Conservation (phyloP, 2,113 vertebrate species). For the Notechis scutatus region DNA sequence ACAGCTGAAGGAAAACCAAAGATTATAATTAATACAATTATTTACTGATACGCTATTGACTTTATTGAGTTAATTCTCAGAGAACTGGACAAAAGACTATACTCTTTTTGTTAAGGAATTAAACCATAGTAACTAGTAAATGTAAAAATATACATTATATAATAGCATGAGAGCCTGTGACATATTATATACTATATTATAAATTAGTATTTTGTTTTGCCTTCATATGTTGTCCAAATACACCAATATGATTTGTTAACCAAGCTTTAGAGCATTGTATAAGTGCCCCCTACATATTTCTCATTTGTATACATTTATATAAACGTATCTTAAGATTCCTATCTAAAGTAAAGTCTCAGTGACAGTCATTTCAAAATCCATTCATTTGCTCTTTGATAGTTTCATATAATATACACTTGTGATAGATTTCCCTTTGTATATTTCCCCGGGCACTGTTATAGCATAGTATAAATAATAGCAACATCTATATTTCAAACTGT, state of each 20-base stretch:
- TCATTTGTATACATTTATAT: background rate
- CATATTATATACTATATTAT: background rate
- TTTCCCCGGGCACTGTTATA: background rate
- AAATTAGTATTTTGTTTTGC: background rate
- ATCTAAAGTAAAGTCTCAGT: background rate
- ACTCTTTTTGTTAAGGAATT: background rate
- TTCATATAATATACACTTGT: background rate
- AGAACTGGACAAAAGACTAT: background rate
- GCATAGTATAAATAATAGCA: constrained; percentile 7
- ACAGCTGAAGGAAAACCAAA: background rate
- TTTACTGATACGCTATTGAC: background rate
- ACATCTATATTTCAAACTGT: background rate
- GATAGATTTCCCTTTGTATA: background rate
- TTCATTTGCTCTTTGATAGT: background rate
- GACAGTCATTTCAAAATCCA: background rate
- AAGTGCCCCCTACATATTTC: background rate
- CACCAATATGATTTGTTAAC: background rate
- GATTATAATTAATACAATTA: background rate
- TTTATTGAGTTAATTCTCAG: background rate
- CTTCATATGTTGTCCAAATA: background rate
- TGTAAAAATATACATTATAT: background rate
- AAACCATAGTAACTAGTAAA: background rate
- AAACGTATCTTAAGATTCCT: background rate
- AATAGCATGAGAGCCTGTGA: background rate
- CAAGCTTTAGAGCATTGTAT: background rate